Conservation (phyloP, 2,113 vertebrate genomes). For the Xiphorhynchus elegans region DNA sequence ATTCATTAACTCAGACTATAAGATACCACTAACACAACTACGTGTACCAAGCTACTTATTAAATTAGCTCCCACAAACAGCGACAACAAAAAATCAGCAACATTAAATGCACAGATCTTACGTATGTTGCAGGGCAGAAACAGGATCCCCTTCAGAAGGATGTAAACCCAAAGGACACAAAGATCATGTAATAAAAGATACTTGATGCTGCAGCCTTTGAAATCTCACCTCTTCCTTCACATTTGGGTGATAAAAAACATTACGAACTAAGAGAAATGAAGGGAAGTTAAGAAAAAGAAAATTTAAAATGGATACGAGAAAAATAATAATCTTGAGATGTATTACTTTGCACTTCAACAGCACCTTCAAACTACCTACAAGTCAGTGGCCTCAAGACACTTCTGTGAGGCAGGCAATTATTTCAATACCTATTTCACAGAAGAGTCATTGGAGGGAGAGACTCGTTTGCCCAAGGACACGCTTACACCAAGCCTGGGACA, state of each 20-base stretch:
- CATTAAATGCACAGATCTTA: conserved; percentile 67
- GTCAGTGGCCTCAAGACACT: neutral
- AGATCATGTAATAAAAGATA: conserved; percentile 67
- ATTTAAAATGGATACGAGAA: conserved; percentile 63
- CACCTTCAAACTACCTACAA: conserved; percentile 57
- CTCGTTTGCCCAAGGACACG: conserved; percentile 3
- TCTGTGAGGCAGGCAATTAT: conserved; percentile 11
- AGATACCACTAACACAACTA: conserved; percentile 35
- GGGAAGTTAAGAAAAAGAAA: conserved; percentile 70
- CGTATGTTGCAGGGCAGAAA: conserved; percentile 68
- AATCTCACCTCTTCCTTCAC: conserved; percentile 71
- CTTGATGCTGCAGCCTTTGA: conserved; percentile 68
- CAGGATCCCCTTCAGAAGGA: conserved; percentile 67
- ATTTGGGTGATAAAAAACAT: conserved; percentile 69
- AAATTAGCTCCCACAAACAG: conserved; percentile 59
- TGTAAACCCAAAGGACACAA: conserved; percentile 72
- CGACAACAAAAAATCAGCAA: conserved; percentile 63
- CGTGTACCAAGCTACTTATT: conserved; percentile 31
- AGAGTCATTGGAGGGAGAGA: neutral
- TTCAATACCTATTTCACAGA: conserved; percentile 24
- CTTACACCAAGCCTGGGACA: neutral
- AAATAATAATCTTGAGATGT: conserved; percentile 60
- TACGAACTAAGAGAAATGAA: conserved; percentile 68
- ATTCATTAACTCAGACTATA: conserved; percentile 3
- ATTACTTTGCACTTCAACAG: conserved; percentile 66